Evolutionary conservation across 2,113 vertebrate species (phyloP).

Genomic region (Sturnira hondurensis): DNA sequence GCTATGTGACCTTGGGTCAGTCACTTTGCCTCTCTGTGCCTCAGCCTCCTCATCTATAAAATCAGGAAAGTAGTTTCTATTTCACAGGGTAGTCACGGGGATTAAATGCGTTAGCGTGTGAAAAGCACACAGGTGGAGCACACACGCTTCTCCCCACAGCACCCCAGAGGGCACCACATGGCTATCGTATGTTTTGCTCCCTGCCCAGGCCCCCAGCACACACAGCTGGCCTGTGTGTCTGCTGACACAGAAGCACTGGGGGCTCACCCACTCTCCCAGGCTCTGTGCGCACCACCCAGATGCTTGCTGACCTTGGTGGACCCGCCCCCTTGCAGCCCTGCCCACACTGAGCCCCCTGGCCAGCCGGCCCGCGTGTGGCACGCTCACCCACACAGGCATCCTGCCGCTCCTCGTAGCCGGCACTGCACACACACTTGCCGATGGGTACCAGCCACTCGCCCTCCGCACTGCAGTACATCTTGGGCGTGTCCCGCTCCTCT

Average conservation of each 20-base stretch:
- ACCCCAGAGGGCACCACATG: neutral
- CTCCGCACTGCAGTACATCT: constrained; percentile 99
- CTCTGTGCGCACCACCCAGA: too few species aligned
- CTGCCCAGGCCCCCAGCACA: neutral
- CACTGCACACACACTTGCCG: constrained; percentile 94
- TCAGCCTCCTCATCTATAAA: neutral
- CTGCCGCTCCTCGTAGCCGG: constrained; percentile 91
- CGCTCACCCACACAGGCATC: constrained; percentile 93
- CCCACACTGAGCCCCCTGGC: neutral
- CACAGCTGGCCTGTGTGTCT: neutral
- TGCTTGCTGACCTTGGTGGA: accelerated
- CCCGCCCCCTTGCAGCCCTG: neutral
- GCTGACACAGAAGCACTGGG: neutral
- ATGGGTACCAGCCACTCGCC: constrained; percentile 99
- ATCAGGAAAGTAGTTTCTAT: neutral
- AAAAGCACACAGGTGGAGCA: neutral
- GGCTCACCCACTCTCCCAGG: neutral
- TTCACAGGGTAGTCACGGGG: neutral
- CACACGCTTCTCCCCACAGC: accelerated
- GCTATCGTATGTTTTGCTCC: too few species aligned
- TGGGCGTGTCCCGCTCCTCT: constrained; percentile 95
- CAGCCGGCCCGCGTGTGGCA: accelerated
- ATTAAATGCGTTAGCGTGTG: neutral
- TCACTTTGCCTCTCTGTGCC: neutral
- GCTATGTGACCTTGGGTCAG: neutral